These are phyloP conservation scores for Botia kubotai DNA, from an alignment of 2,797 vertebrate species.

Conservation along the genomic window DNA sequence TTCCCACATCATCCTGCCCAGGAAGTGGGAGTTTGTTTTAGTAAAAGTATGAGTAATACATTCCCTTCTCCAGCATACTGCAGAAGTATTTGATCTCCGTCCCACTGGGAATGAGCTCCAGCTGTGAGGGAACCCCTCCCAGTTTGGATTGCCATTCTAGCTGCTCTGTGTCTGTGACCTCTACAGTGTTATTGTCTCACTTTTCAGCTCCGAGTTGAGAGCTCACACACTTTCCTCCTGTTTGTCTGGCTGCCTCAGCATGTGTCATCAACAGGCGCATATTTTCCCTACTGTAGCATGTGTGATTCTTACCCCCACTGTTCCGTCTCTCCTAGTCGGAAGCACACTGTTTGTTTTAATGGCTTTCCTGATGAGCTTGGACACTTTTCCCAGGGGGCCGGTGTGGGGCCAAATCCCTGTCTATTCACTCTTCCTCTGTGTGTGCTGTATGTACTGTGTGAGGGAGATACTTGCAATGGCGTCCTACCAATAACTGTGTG, in stretches of 20 bases:
- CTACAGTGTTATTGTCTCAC: conserved; percentile 9
- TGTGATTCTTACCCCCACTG: conserved; percentile 31
- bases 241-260: conserved; percentile 27
- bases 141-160: conserved; percentile 16
- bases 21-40: conserved; percentile 43
- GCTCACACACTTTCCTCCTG: conserved; percentile 15
- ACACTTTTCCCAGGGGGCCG: conserved; percentile 46
- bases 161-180: conserved; percentile 8
- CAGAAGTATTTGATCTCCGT: conserved; percentile 4
- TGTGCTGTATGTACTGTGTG: background rate
- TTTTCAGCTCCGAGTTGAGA: background rate
- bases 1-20: conserved; percentile 31
- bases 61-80: conserved; percentile 6
- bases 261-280: conserved; percentile 48
- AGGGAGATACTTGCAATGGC: conserved; percentile 37
- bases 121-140: conserved; percentile 6
- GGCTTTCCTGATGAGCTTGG: conserved; percentile 51
- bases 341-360: conserved; percentile 53
- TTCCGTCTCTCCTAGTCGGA: conserved; percentile 16
- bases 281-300: conserved; percentile 14
- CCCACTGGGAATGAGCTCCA: background rate
- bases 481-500: conserved; percentile 40
- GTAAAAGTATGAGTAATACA: conserved; percentile 41
- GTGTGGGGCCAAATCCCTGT: conserved; percentile 38
- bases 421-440: conserved; percentile 31